Evolutionary conservation across 1,140 invertebrate species (phyloP).

Genomic region (Zeugodacus cucurbitae): DNA sequence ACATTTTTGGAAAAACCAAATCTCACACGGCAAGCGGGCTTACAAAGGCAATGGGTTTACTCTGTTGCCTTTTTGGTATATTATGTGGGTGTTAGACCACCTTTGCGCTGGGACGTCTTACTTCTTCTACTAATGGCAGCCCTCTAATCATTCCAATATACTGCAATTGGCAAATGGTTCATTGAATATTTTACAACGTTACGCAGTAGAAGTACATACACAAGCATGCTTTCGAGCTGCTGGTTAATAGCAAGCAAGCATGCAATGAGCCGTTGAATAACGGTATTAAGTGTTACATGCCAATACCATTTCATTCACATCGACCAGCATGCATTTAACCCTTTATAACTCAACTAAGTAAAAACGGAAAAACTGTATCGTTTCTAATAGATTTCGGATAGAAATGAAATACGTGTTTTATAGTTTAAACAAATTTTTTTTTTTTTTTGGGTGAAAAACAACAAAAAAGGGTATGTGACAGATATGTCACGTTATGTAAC

Average conservation of each 20-base stretch:
- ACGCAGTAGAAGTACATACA: neutral
- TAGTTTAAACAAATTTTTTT: too few relatives aligned
- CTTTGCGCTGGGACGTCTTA: neutral
- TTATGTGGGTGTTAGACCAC: neutral
- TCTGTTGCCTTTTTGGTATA: neutral
- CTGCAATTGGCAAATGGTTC: neutral
- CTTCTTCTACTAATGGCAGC: neutral
- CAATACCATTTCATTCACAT: neutral
- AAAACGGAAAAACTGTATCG: too few relatives aligned
- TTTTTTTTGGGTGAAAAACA: too few relatives aligned
- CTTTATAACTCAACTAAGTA: too few relatives aligned
- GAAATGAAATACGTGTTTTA: too few relatives aligned
- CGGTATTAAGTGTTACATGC: slow-evolving; percentile 24
- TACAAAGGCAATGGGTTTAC: neutral
- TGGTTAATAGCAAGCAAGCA: neutral
- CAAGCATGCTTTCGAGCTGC: neutral
- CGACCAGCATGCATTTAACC: neutral
- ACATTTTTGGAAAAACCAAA: neutral
- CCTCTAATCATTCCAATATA: neutral
- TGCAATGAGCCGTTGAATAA: neutral
- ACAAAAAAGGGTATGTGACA: too few relatives aligned
- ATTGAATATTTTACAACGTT: slow-evolving; percentile 13
- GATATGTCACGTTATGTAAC: too few relatives aligned
- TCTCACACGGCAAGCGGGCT: neutral
- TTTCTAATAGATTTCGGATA: too few relatives aligned